Evolutionary conservation across 2,888 invertebrate genomes (phyloP), one percentile per base, ranked within the genome.

Genomic region (Pedicia rivosa): DNA sequence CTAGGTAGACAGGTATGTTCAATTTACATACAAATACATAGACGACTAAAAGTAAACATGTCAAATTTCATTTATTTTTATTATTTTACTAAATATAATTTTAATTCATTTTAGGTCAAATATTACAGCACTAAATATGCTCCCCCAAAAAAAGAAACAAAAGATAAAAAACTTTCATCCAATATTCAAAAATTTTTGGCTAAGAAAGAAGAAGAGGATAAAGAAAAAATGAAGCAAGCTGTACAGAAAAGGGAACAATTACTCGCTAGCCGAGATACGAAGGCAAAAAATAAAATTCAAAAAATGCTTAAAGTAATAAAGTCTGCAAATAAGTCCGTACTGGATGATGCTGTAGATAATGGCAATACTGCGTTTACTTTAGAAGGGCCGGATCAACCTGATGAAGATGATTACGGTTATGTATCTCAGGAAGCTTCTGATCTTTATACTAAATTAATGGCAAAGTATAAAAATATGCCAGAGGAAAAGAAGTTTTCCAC

Each of bases 361-460:
- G 72, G 78, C 20, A 75, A 83, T 47, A 81, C 82, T 10, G 78
- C 80, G 4, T 70, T 81, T 4, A 81, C 82, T 1, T 58, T 74
- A 24, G 70, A 72, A 34, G 83, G 82, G 0, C 74, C 77, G 0
- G 72, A 77, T 2, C 84, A 86, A 50, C 81, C 84, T 0, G 88
- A 88, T 50, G 84, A 86, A 53, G 90, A 90, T 62, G 88, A 90
- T 53, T 90, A 88, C 53, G 90, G 88, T 1, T 88, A 86, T 53
- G 83, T 81, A 26, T 88, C 88, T 0, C 78, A 78, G 48, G 80
- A 80, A 55, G 80, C 86, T 2, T 74, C 81, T 29, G 80, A 78
- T 19, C 69, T 78, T 47, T 87, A 87, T 55, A 73, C 76, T 46
- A 83, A 86, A 57, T 74, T 88, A 66, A 81, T 88, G 70, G 78